Base-by-base conservation (phyloP, 2,888 invertebrate species). In the Electrophaes corylata region DNA sequence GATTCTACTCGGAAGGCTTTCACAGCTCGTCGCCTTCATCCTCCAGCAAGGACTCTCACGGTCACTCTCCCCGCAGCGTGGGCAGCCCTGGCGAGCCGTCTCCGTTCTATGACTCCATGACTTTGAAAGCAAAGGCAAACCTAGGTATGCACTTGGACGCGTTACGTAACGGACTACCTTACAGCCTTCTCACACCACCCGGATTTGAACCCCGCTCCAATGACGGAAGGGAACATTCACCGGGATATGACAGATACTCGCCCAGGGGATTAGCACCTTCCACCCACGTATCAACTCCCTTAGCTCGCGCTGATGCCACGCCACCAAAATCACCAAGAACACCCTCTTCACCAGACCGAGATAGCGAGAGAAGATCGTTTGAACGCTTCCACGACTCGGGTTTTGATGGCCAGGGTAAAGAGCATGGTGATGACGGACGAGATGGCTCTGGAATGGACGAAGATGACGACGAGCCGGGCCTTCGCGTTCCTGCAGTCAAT, bases 401-500 rank as follows among this genome's bases (percentile, higher is more conserved):
- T 4, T 88, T 90, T 67, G 93, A 93, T 49, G 90, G 78, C 11
- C 67, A 73, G 12, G 70, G 76, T 10, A 85, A 86, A 52, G 76
- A 78, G 16, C 62, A 83, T 12, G 89, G 88, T 16, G 89, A 86
- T 1, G 93, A 92, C 18, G 92, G 92, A 37, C 88, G 89, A 44
- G 92, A 90, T 35, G 86, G 86, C 14, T 92, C 92, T 1, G 92
- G 92, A 18, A 74, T 84, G 41, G 92, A 92, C 0, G 86, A 85
- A 16, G 93, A 93, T 16, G 91, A 90, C 43, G 93, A 94, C 12
- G 94, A 94, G 60, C 93, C 93, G 1, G 94, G 93, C 0, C 79
- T 94, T 0, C 83, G 93, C 2, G 88, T 94, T 1, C 94, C 95
- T 0, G 92, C 94, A n/a, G 93, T 95, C 10, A 95, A 95, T 79